A percentile compares a stretch with the other conserved stretches of the same genome.
Conservation (phyloP, 1,140 invertebrate species). For the Papilio helenus region DNA sequence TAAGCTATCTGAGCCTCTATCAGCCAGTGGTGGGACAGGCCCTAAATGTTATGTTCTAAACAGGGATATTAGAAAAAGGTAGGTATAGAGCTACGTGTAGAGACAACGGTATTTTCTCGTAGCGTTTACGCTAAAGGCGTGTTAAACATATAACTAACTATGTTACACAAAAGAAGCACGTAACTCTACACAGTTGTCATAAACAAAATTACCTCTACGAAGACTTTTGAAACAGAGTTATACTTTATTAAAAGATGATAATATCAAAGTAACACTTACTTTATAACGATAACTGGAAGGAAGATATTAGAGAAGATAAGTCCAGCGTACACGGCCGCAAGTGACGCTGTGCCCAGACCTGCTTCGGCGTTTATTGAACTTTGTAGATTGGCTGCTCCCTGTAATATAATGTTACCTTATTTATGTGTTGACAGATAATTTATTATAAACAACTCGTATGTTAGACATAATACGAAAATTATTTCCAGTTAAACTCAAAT, state of each 20-base stretch:
- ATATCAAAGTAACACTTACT: slow-evolving; percentile 71
- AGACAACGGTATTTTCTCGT: not conserved
- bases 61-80: too few species aligned
- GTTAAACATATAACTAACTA: too few species aligned
- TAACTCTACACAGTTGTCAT: not conserved
- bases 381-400: slow-evolving; percentile 91
- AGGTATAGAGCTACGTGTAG: too few species aligned
- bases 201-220: not conserved
- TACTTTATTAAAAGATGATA: too few species aligned
- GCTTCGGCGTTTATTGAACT: slow-evolving; percentile 88
- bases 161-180: not conserved
- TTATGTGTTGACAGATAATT: not conserved
- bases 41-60: too few species aligned
- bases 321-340: slow-evolving; percentile 90
- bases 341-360: slow-evolving; percentile 87
- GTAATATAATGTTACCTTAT: slow-evolving; percentile 35
- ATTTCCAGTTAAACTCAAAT: not conserved
- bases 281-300: slow-evolving; percentile 89
- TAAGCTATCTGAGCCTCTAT: too few species aligned
- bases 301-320: slow-evolving; percentile 93
- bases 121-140: not conserved
- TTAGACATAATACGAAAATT: not conserved
- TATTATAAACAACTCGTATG: not conserved
- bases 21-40: too few species aligned
- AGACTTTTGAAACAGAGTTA: not conserved